Evolutionary conservation across 2,888 invertebrate species (phyloP), one percentile per base, ranked within the genome.

Genomic region (Anaspis maculata): DNA sequence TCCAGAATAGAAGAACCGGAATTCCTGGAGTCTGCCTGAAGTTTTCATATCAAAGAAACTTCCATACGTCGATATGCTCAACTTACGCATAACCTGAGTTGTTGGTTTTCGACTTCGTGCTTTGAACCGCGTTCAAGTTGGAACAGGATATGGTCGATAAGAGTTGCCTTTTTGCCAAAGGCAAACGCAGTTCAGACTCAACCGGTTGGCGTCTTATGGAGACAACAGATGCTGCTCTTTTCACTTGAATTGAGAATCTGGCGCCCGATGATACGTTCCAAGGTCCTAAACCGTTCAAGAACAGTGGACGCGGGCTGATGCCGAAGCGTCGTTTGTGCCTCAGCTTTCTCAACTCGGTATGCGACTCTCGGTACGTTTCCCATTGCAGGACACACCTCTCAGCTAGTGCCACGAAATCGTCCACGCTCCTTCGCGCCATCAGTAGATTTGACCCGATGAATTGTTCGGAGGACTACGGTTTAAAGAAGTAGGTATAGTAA

Each of bases 1-100:
- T 73, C 73, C 73, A 74, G 45, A 73, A 74, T 3, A 70, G 54
- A 11, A 70, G 52, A 1, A 68, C 57, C 0, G 64, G 63, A 13
- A 57, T 54, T 41, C 54, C 57, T 3, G 55, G 52, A 26, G 43
- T 44, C 5, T 19, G 5, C 19, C 19, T 19, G 19, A 19, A 19
- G 19, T 19, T 19, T n/a, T n/a, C n/a, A n/a, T n/a, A n/a, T n/a
- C n/a, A n/a, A n/a, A n/a, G n/a, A n/a, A n/a, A n/a, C n/a, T n/a
- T n/a, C n/a, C n/a, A n/a, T n/a, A n/a, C n/a, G n/a, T n/a, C 19
- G 19, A 6, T 9, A 19, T 6, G 19, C 19, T 19, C 19, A 9
- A 29, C 15, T 26, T 22, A 37, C 37, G 29, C 27, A n/a, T n/a
- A n/a, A n/a, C n/a, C n/a, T n/a, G n/a, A n/a, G n/a, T n/a, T n/a